These are phyloP conservation scores for Ploceus nigricollis DNA, from an alignment of 2,113 vertebrate species.

Conservation along the genomic window DNA sequence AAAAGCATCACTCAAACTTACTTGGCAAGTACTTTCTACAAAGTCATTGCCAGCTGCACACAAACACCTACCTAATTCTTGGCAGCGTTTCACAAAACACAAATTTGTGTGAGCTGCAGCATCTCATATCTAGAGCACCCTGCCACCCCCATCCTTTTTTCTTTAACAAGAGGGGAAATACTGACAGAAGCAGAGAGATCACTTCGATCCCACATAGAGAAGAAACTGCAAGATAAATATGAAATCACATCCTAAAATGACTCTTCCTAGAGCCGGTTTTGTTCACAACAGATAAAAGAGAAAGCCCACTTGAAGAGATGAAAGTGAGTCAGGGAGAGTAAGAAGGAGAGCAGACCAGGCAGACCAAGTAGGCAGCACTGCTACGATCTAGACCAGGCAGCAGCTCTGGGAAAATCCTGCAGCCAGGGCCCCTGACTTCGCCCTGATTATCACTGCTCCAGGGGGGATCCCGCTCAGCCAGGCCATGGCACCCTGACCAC, in stretches of 20 bases:
- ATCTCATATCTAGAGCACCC: neutral
- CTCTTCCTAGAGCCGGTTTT: neutral
- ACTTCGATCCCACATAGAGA: rapidly evolving
- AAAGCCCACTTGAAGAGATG: neutral
- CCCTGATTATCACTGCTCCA: rapidly evolving
- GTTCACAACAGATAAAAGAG: neutral
- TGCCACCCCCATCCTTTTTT: no score
- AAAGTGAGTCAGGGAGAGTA: neutral
- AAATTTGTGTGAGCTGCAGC: neutral
- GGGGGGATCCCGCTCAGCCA: neutral
- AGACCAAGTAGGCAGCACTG: neutral
- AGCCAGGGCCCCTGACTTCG: neutral
- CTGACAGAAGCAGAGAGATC: neutral
- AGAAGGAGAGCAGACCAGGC: neutral
- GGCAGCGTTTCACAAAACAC: neutral
- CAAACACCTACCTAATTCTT: neutral
- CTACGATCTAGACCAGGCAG: rapidly evolving
- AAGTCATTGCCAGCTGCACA: neutral
- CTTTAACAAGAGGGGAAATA: neutral
- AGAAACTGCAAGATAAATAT: neutral
- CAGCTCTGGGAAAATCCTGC: rapidly evolving
- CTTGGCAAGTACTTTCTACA: neutral
- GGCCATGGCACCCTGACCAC: rapidly evolving
- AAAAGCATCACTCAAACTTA: neutral
- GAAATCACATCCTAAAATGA: neutral